These are phyloP conservation scores for Xanthorhoe designata DNA, from an alignment of 2,888 invertebrate species.

Conservation along the genomic window DNA sequence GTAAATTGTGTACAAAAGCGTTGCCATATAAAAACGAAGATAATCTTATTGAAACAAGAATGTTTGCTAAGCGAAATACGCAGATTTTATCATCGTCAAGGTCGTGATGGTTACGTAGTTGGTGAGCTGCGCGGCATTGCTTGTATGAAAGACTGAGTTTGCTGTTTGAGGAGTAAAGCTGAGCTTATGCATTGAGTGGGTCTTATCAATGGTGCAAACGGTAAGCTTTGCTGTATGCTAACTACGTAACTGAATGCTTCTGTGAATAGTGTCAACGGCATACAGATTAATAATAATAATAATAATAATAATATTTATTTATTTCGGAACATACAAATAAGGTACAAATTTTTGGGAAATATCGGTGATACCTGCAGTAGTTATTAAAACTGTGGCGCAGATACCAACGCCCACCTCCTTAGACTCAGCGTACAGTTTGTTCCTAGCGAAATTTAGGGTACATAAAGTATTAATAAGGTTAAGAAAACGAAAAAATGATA, in stretches of 20 bases:
- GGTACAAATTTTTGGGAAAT: too few relatives aligned
- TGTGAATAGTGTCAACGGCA: not conserved
- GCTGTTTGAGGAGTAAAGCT: constrained; percentile 2
- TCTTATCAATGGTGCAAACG: not conserved
- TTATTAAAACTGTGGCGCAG: too few relatives aligned
- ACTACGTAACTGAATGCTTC: constrained; percentile 4
- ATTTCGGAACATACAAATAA: too few relatives aligned
- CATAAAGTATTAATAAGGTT: too few relatives aligned
- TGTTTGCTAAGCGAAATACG: constrained; percentile 45
- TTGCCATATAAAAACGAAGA: constrained; percentile 48
- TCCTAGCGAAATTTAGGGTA: too few relatives aligned
- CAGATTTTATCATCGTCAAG: constrained; percentile 40
- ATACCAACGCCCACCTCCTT: too few relatives aligned
- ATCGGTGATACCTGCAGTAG: too few relatives aligned
- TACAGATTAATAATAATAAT: too few relatives aligned
- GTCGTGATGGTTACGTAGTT: constrained; percentile 25
- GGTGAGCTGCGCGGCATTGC: constrained; percentile 4
- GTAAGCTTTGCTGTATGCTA: not conserved
- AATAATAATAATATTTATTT: too few relatives aligned
- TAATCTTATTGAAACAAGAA: constrained; percentile 52
- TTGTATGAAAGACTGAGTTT: constrained; percentile 13
- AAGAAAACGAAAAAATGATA: too few relatives aligned
- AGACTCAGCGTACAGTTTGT: too few relatives aligned
- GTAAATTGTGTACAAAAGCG: constrained; percentile 50
- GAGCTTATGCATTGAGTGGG: not conserved